Conservation (phyloP, 2,888 invertebrate species). For the Rhaphigaster nebulosa region DNA sequence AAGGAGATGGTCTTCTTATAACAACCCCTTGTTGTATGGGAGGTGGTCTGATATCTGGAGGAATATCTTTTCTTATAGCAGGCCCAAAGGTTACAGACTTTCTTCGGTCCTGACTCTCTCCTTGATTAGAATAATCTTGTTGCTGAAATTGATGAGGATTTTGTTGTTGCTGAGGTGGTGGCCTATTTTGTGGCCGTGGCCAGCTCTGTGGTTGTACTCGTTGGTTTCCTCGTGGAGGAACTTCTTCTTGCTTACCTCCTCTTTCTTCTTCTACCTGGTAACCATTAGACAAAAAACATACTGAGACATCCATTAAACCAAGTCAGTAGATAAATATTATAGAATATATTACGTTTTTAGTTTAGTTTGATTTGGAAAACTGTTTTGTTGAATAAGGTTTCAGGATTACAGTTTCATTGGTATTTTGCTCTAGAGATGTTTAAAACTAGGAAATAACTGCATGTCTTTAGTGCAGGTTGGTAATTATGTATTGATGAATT, state of each 20-base stretch:
- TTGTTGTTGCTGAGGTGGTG: slow-evolving; percentile 54
- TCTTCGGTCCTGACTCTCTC: slow-evolving; percentile 44
- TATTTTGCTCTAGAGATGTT: not conserved
- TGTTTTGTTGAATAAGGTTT: not conserved
- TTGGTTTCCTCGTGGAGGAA: slow-evolving; percentile 18
- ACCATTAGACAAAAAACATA: slow-evolving; percentile 17
- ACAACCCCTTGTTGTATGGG: slow-evolving; percentile 59
- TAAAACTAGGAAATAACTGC: not conserved
- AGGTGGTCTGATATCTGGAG: slow-evolving; percentile 59
- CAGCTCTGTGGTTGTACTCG: slow-evolving; percentile 37
- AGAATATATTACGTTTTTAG: not conserved
- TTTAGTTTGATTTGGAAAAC: not conserved
- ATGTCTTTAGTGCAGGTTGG: not conserved
- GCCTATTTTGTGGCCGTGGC: slow-evolving; percentile 55
- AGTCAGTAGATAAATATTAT: not conserved
- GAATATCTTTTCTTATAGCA: slow-evolving; percentile 21
- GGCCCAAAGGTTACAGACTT: slow-evolving; percentile 57
- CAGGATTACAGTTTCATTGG: not conserved
- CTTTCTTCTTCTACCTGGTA: slow-evolving; percentile 55
- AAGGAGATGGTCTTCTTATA: slow-evolving; percentile 64
- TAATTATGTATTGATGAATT: not conserved
- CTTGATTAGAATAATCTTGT: slow-evolving; percentile 18
- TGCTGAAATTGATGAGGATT: slow-evolving; percentile 28
- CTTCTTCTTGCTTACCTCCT: slow-evolving; percentile 49
- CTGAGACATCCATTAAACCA: slow-evolving; percentile 11